Evolutionary conservation across 2,888 invertebrate genomes (phyloP).

Genomic region (Thereva unica): DNA sequence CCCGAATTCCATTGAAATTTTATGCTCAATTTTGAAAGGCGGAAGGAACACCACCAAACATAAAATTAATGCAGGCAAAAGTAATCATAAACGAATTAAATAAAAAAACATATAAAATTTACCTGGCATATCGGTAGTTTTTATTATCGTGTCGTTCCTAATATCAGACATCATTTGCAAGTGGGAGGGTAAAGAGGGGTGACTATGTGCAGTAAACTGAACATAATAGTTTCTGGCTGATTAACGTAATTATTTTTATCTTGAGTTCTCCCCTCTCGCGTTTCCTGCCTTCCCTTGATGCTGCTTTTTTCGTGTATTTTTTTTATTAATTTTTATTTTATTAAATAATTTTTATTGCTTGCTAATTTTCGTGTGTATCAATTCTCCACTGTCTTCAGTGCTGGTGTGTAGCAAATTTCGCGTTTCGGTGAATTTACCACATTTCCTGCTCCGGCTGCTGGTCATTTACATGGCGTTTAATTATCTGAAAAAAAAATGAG

Average conservation of each 20-base stretch:
- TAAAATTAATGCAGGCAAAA: too few species aligned
- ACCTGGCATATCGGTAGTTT: constrained; percentile 42
- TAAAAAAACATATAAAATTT: constrained; percentile 8
- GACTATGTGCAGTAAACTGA: constrained; percentile 36
- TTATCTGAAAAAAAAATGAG: constrained; percentile 2
- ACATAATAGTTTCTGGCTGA: constrained; percentile 37
- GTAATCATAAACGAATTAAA: too few species aligned
- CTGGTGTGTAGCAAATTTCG: background rate
- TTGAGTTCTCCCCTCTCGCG: background rate
- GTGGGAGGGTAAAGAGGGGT: constrained; percentile 38
- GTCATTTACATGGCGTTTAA: background rate
- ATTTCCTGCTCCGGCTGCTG: background rate
- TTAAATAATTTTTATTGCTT: too few species aligned
- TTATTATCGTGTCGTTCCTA: constrained; percentile 39
- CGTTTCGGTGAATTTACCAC: background rate
- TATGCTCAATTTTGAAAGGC: too few species aligned
- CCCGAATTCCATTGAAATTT: too few species aligned
- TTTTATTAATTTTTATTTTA: too few species aligned
- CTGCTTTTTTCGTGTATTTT: background rate
- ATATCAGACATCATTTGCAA: constrained; percentile 43
- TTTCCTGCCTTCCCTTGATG: background rate
- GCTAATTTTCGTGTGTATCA: too few species aligned
- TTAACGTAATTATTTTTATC: background rate
- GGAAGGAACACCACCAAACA: too few species aligned
- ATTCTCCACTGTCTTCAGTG: too few species aligned